Evolutionary conservation across 2,797 vertebrate species (phyloP), one percentile per base, ranked within the genome.

Genomic region (Clarias platycephalus): DNA sequence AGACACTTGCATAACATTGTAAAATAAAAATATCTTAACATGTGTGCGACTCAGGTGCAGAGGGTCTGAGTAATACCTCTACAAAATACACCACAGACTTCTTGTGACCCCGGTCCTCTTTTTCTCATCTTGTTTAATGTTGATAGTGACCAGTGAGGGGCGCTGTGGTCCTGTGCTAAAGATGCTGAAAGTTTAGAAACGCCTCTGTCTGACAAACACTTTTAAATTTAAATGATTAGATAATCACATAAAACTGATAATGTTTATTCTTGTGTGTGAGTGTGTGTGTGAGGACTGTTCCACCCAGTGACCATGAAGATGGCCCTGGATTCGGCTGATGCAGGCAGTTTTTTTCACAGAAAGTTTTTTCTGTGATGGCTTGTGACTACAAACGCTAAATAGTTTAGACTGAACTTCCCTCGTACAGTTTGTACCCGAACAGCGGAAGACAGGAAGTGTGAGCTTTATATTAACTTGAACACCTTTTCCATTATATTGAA

Each of bases 101-200:
- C 58, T 16, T 40, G 20, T 37, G 22, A 37, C 8, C 24, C 2
- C 1, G 13, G 22, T 8, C 62, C 31, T 63, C 62, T 16, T 67
- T 8, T 44, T 9, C 13, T 20, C 24, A 18, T n/a, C 7, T 2
- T 55, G 1, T 62, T 71, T 63, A 62, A 63, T 82, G 67, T 22
- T 44, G 24, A 72, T 28, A 31, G 8, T 62, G 57, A 55, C 81
- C 81, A 63, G 12, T 49, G 63, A 49, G 70, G 9, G 81, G 68
- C 40, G 81, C 57, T 82, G 81, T 82, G 57, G 62, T 16, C 37
- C 37, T 74, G n/a, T 82, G n/a, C n/a, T 26, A n/a, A 72, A 31
- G n/a, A 20, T 57, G 22, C 24, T 24, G 74, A 77, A 77, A 5
- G 18, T 24, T 24, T 5, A 10, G 55, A 24, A 37, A 77, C 8